phyloP scores from a whole-genome alignment of 2,797 vertebrate genomes.

The Eidolon dupreanum region DNA sequence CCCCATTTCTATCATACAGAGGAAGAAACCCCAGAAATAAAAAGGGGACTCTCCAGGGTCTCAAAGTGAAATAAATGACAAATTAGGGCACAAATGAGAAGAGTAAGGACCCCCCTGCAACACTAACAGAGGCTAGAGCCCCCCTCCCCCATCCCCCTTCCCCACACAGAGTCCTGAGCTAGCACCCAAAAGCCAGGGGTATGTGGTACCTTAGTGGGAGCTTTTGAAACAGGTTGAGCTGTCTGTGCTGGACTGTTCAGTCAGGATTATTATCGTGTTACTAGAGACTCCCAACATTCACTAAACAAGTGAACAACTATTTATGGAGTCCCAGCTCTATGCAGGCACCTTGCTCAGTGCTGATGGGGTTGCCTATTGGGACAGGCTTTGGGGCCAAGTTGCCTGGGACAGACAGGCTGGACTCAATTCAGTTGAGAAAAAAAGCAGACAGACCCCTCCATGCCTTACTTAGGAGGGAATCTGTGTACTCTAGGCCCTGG shows the following conservation, averaged over 20 bases:
- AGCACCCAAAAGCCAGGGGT: neutral
- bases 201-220: neutral
- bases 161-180: neutral
- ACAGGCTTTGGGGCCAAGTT: neutral
- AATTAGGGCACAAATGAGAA: neutral
- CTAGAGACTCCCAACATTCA: neutral
- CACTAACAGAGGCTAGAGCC: neutral
- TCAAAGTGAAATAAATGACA: neutral
- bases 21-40: neutral
- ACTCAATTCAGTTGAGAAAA: neutral
- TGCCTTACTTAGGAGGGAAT: neutral
- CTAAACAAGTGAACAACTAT: neutral
- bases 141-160: neutral
- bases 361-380: neutral
- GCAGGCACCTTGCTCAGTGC: neutral
- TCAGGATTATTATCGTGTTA: neutral
- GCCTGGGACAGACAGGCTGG: neutral
- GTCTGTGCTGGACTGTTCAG: neutral
- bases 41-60: neutral
- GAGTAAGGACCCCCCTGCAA: neutral
- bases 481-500: neutral
- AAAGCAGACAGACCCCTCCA: neutral
- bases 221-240: neutral
- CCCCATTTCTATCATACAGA: neutral
- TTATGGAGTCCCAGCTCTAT: neutral